Evolutionary conservation across 2,888 invertebrate genomes (phyloP).

Genomic region (Vesta saturnalis): DNA sequence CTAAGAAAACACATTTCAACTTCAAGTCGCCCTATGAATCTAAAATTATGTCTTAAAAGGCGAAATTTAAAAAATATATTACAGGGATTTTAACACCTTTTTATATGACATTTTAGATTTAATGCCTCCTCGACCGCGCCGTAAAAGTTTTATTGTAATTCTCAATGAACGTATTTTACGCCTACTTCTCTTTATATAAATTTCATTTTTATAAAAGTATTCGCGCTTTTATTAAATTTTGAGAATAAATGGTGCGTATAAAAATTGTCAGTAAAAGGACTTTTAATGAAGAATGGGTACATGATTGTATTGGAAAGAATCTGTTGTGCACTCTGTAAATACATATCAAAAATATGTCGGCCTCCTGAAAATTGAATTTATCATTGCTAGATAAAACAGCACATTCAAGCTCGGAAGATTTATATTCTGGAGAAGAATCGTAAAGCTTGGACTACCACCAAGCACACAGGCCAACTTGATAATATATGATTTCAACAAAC

Average conservation of each 20-base stretch:
- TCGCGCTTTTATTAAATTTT: conserved; percentile 10
- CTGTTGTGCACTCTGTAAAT: background rate
- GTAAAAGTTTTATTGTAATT: conserved; percentile 35
- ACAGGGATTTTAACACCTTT: conserved; percentile 40
- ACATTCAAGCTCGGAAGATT: conserved; percentile 12
- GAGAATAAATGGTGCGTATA: conserved; percentile 1
- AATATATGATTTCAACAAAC: conserved; percentile 24
- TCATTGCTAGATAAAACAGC: conserved; percentile 10
- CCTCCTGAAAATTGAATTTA: conserved; percentile 17
- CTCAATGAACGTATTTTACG: conserved; percentile 18
- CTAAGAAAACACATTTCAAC: conserved; percentile 33
- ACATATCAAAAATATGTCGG: conserved; percentile 6
- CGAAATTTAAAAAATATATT: conserved; percentile 31
- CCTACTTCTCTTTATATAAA: conserved; percentile 5
- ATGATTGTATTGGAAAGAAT: background rate
- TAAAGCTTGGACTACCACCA: conserved; percentile 19
- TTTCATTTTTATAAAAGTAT: conserved; percentile 9
- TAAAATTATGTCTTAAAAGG: conserved; percentile 30
- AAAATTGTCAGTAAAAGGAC: background rate
- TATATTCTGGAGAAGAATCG: conserved; percentile 21
- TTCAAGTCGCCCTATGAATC: conserved; percentile 26
- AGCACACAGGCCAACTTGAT: conserved; percentile 18
- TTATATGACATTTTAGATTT: conserved; percentile 40
- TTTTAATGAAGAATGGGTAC: conserved; percentile 2
- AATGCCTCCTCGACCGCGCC: conserved; percentile 25